Evolutionary conservation across 2,113 vertebrate genomes (phyloP).

Genomic region (Rhinogobius similis): DNA sequence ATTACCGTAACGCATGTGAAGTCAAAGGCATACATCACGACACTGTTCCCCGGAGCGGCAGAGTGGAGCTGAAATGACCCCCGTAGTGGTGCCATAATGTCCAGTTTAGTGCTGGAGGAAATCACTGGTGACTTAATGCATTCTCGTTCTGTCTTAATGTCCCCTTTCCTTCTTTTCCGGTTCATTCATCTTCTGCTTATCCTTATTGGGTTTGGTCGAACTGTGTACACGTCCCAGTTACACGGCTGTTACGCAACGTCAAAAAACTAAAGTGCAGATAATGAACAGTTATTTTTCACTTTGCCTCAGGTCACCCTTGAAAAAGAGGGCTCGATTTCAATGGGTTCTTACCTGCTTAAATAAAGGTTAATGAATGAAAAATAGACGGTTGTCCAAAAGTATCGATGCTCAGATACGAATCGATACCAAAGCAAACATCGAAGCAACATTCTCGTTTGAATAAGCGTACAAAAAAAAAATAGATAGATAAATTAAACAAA

Average conservation of each 20-base stretch:
- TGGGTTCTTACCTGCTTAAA: too few species aligned
- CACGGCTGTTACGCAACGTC: not conserved
- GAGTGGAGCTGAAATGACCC: constrained; percentile 16
- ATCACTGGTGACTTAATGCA: constrained; percentile 24
- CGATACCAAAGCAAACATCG: too few species aligned
- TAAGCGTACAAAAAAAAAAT: too few species aligned
- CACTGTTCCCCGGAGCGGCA: constrained; percentile 16
- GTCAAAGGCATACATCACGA: constrained; percentile 14
- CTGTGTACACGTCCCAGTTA: not conserved
- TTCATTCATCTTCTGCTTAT: not conserved
- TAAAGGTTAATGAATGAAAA: too few species aligned
- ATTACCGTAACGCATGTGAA: constrained; percentile 17
- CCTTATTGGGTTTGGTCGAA: not conserved
- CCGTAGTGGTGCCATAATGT: constrained; percentile 16
- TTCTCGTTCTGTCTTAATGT: constrained; percentile 14
- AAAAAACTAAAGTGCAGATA: not conserved
- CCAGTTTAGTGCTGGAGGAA: constrained; percentile 16
- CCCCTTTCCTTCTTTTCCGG: not conserved
- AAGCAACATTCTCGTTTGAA: too few species aligned
- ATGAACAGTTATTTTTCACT: not conserved
- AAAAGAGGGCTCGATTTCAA: too few species aligned
- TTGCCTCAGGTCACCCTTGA: too few species aligned
- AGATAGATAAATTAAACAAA: too few species aligned
- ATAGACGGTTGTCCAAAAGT: too few species aligned
- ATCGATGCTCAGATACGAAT: too few species aligned